Base-by-base conservation (phyloP, 2,113 vertebrate genomes). In the Sorex fumeus region DNA sequence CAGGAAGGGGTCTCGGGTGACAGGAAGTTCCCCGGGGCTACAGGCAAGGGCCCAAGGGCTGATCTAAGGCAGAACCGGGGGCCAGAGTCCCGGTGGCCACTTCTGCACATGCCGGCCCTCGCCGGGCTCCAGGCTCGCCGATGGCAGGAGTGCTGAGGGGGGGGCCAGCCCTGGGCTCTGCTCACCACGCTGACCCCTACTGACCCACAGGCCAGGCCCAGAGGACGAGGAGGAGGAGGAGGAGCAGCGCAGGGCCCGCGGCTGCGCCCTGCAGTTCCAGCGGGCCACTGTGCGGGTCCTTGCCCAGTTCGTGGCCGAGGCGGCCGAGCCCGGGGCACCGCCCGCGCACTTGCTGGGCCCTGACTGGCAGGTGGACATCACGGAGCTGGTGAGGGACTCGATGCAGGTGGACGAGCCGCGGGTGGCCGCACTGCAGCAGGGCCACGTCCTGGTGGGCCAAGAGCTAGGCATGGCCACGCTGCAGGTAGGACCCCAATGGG, bases 221-320 rank as follows among this genome's bases (percentile, higher is more conserved):
- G 98, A 99, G 91, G 99, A 99, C 0, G 99, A 99, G 8, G 99
- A 99, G 0, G 99, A 99, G n/a, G 99, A 99, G 0, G 99, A 99
- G 8, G 99, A 99, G 2, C 99, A 99, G 91, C 97, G 98, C 53
- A 97, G 98, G 53, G 99, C 99, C 81, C 97, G 99, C 50, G 98
- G 98, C 84, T 99, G 99, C 32, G 97, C 98, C 0, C 98, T 99
- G 80, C 99, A 99, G 97, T 99, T 99, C 97, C 99, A 99, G 96
- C 99, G 98, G 0, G 98, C 99, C 97, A 98, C 97, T 66, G 98
- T 99, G 90, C 97, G 99, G 1, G 98, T 99, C 70, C 98, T 99
- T 64, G 99, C 99, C 0, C 98, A 99, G 71, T 99, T 99, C 3
- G 98, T 99, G 30, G 98, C 99, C 0, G 99, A 99, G 95, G 98